Percentiles rank a stretch among this genome's conserved stretches.
Conservation (phyloP, 2,113 vertebrate species). For the Micromys minutus region DNA sequence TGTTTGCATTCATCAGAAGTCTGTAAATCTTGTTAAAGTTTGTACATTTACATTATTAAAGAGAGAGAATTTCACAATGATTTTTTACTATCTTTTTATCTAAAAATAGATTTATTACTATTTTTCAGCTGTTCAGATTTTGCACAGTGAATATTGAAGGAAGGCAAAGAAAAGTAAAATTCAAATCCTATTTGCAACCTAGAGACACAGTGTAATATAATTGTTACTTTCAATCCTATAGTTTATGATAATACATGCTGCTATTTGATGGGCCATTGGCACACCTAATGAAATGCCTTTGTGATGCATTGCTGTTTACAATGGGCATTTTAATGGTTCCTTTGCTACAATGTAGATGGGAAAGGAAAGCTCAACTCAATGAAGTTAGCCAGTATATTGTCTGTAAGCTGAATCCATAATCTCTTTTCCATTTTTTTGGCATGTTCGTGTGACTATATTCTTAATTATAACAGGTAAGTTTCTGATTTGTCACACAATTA, state of each 20-base stretch:
- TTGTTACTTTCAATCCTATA: neutral
- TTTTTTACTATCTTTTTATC: no score
- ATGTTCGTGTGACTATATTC: neutral
- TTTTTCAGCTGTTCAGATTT: neutral
- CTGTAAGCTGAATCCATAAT: neutral
- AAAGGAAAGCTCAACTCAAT: neutral
- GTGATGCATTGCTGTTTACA: neutral
- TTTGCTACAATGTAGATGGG: neutral
- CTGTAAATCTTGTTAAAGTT: constrained; percentile 12
- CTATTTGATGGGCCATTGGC: neutral
- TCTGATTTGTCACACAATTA: neutral
- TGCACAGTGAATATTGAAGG: neutral
- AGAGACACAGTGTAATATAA: neutral
- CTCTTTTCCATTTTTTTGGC: neutral
- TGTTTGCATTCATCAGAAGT: constrained; percentile 1
- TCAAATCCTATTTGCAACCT: constrained; percentile 11
- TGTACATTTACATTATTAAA: neutral
- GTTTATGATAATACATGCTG: constrained; percentile 22
- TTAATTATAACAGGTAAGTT: neutral
- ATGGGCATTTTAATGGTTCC: neutral
- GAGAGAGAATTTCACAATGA: neutral
- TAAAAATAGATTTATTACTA: neutral
- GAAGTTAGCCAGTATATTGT: neutral
- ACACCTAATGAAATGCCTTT: neutral
- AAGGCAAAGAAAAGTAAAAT: neutral